phyloP scores from a whole-genome alignment of 2,888 invertebrate genomes.

The Polymixis flavicincta region DNA sequence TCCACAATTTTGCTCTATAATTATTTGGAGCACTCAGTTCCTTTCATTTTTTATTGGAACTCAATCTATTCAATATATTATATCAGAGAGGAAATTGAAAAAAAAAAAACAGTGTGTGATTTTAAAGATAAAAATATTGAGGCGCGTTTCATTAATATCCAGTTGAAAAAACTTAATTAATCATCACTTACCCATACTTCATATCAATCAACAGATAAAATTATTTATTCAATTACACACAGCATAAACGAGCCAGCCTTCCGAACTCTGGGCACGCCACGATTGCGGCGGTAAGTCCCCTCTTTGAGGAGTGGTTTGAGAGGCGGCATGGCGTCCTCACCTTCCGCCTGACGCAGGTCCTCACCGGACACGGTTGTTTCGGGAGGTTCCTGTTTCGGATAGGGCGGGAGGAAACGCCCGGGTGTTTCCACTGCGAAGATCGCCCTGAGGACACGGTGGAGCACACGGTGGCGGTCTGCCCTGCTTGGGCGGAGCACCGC shows the following conservation, averaged over 20 bases:
- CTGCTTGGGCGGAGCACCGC: too few species aligned
- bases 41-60: constrained; percentile 37
- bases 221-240: constrained; percentile 47
- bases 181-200: constrained; percentile 11
- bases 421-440: too few species aligned
- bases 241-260: constrained; percentile 45
- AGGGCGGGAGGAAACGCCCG: too few species aligned
- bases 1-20: constrained; percentile 50
- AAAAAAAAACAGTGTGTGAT: background rate
- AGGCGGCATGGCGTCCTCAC: too few species aligned
- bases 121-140: background rate
- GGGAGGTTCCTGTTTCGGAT: too few species aligned
- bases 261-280: too few species aligned
- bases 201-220: constrained; percentile 24
- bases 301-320: too few species aligned
- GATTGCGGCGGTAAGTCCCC: too few species aligned
- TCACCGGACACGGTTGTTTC: too few species aligned
- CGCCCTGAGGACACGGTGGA: too few species aligned
- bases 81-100: background rate
- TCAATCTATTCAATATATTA: constrained; percentile 15
- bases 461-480: too few species aligned
- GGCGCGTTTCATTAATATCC: background rate
- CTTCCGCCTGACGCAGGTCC: too few species aligned
- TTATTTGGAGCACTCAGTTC: constrained; percentile 55
- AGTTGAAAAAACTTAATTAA: background rate